Evolutionary conservation across 92 coral and sea anemone species (phyloP), one percentile per base, ranked within the genome.

Genomic region (Zoanthus sansibaricus): DNA sequence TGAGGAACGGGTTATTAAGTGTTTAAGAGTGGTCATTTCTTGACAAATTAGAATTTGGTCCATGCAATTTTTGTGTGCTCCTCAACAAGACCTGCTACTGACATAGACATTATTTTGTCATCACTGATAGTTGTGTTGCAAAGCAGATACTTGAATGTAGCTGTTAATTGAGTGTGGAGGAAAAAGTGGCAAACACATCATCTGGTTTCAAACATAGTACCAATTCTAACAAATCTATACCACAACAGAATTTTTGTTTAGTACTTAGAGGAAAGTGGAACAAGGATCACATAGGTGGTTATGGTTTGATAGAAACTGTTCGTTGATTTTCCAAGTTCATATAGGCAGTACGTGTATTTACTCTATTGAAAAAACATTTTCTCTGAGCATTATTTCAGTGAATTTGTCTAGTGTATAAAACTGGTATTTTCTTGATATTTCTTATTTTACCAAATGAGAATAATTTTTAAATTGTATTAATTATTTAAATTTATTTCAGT

Each of bases 1-100:
- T 6, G 88, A n/a, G n/a, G n/a, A n/a, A n/a, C n/a, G n/a, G n/a
- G n/a, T 94, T 94, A 84, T 75, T 92, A 90, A 2, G 54, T 94
- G 25, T 90, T 90, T 51, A 83, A 64, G 68, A 89, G 75, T 5
- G 88, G 89, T 62, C 68, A 59, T 11, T 62, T 93, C 25, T 88
- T 67, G 70, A 88, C 91, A 13, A 77, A 78, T 67, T 71, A 71
- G 32, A 33, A 44, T 30, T 82, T 75, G 45, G 15, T 92, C 30
- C 45, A 33, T 16, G 79, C 67, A 37, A 89, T 91, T 77, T 46
- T 92, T 14, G 42, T 33, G 25, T 91, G 94, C 20, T 87, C 89
- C 1, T 70, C 87, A 7, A 82, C 91, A 21, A 96, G 98, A 7
- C 86, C 93, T 15, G 79, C 90, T 13, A 93, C 93, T 13, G 90